A percentile compares a stretch with the other conserved stretches of the same genome.
Evolutionary conservation across 2,113 vertebrate species (phyloP).

Genomic region (Ammodytes marinus): DNA sequence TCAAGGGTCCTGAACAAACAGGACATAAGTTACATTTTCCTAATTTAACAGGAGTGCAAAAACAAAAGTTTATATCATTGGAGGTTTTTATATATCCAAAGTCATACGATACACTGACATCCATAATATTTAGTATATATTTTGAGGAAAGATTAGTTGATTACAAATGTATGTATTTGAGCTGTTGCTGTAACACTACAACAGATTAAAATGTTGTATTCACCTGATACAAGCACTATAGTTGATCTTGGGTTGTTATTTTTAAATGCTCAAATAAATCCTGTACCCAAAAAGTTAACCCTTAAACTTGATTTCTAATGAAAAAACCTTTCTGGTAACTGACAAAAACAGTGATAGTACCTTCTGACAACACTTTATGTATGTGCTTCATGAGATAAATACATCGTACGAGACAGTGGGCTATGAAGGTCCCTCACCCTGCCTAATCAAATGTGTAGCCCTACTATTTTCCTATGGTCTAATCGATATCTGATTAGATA

Average conservation of each 20-base stretch:
- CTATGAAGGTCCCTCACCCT: not conserved
- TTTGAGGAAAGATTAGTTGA: not conserved
- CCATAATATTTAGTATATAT: not conserved
- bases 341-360: not conserved
- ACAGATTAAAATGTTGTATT: not conserved
- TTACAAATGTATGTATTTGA: not conserved
- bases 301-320: not conserved
- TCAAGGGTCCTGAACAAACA: slow-evolving; percentile 49
- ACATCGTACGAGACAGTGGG: not conserved
- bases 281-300: not conserved
- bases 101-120: not conserved
- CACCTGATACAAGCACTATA: not conserved
- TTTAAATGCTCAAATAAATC: not conserved
- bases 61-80: slow-evolving; percentile 14
- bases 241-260: not conserved
- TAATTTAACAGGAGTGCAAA: slow-evolving; percentile 30
- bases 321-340: not conserved
- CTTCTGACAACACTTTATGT: not conserved
- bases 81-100: not conserved
- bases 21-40: slow-evolving; percentile 42
- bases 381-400: not conserved
- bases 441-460: not conserved
- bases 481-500: not conserved
- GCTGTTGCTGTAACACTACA: not conserved
- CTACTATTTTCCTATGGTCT: not conserved